A percentile compares a stretch with the other conserved stretches of the same genome.
Conservation (phyloP, 2,797 vertebrate genomes). For the Onychomys torridus region DNA sequence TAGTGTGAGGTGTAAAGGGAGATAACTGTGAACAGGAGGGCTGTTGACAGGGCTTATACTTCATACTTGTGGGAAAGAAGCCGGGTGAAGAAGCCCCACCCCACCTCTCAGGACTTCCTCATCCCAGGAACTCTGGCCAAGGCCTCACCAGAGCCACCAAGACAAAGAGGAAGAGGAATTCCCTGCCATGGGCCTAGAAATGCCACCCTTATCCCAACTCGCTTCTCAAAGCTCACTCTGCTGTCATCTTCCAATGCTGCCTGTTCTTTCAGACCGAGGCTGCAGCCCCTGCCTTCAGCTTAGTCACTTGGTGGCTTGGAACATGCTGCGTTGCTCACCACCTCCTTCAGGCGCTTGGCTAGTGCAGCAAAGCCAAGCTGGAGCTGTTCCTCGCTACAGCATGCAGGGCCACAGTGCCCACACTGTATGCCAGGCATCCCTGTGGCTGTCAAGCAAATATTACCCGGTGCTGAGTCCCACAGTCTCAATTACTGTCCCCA, state of each 20-base stretch:
- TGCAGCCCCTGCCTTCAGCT: not conserved
- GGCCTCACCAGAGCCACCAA: not conserved
- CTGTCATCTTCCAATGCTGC: not conserved
- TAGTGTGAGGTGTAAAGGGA: not conserved
- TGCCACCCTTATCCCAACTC: rapidly evolving
- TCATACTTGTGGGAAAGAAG: too few relatives aligned
- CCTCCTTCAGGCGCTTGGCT: not conserved
- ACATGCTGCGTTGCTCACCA: rapidly evolving
- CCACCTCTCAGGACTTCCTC: not conserved
- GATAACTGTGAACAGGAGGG: not conserved
- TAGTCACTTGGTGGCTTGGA: not conserved
- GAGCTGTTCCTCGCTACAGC: rapidly evolving
- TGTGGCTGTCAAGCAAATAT: rapidly evolving
- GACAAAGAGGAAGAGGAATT: not conserved
- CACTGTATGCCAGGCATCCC: rapidly evolving
- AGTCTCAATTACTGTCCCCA: not conserved
- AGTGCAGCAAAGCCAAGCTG: not conserved
- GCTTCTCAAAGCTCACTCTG: not conserved
- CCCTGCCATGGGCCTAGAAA: not conserved
- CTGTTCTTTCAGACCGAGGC: not conserved
- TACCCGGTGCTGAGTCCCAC: not conserved
- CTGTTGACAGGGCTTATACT: not conserved
- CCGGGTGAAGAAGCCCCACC: not conserved
- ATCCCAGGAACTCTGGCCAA: not conserved
- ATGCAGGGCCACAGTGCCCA: rapidly evolving